Percentiles rank a stretch among this genome's conserved stretches.
Conservation (phyloP, 2,888 invertebrate genomes). For the Dicycla oo region DNA sequence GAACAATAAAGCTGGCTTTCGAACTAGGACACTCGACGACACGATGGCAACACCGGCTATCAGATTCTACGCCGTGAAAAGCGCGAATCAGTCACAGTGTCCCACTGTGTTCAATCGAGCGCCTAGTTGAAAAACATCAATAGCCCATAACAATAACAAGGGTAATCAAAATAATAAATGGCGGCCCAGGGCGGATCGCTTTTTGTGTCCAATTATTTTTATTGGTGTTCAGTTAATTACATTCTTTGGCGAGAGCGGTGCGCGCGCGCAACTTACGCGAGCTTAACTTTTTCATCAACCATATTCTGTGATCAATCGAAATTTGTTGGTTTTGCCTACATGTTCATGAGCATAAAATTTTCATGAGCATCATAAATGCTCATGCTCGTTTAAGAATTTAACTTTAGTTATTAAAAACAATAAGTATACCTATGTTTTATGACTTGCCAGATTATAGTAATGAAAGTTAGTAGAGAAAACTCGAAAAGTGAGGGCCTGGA, state of each 20-base stretch:
- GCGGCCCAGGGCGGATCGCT: conserved; percentile 81
- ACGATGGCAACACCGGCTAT: conserved; percentile 57
- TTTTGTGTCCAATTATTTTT: conserved; percentile 88
- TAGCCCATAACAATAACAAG: conserved; percentile 84
- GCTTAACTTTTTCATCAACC: conserved; percentile 62
- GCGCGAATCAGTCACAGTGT: conserved; percentile 53
- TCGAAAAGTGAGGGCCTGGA: neutral
- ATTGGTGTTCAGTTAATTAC: conserved; percentile 88
- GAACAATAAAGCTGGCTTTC: conserved; percentile 73
- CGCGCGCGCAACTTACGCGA: conserved; percentile 71
- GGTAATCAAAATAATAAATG: conserved; percentile 87
- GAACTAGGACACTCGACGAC: conserved; percentile 56
- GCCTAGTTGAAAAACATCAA: conserved; percentile 69
- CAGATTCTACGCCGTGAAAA: conserved; percentile 10
- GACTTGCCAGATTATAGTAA: conserved; percentile 3
- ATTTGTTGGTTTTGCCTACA: conserved; percentile 61
- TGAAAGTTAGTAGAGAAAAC: conserved; percentile 12
- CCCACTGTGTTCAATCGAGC: conserved; percentile 62
- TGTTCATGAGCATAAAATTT: conserved; percentile 57
- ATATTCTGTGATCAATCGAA: conserved; percentile 66
- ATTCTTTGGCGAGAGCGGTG: conserved; percentile 82
- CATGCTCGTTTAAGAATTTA: conserved; percentile 29
- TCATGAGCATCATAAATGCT: conserved; percentile 54
- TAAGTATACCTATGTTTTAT: conserved; percentile 22
- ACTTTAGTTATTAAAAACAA: conserved; percentile 43